Base-by-base conservation (phyloP, 2,797 vertebrate species). In the Sphaeramia orbicularis region DNA sequence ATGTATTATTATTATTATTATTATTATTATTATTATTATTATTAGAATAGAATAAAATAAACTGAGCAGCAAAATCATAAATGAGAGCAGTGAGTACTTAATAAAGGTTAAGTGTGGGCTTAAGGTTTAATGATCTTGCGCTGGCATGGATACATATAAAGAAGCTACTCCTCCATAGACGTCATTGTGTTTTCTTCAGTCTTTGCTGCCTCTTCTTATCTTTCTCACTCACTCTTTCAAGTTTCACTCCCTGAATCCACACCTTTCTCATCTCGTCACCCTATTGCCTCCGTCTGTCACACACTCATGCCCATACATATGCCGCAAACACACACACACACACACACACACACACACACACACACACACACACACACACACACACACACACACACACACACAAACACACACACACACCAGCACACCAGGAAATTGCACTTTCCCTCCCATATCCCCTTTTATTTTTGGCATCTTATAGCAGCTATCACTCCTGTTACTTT, bases 221-320 rank as follows among this genome's bases (percentile, higher is more conserved):
- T 24, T 66, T 70, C 61, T 55, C 59, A 51, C 65, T 65, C 55
- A 38, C 49, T 59, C 67, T 76, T 57, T 65, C 56, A 59, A 69
- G 52, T 77, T 69, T 67, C 53, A 16, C 32, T 78, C 70, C 61
- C 66, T 3, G 10, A 73, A 56, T 81, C 82, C 75, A 81, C 62
- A 50, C 72, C 73, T 85, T 87, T 88, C 83, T 83, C 83, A 80
- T 86, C 74, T 86, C 55, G 10, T 71, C 74, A 65, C 76, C 63
- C 67, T 53, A 37, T 74, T 87, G 67, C 70, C 65, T 78, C 78
- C 76, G 81, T 78, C 69, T 84, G 66, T 82, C 70, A 42, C 15
- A 4, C 54, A 56, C 19, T 5, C 58, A 19, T 11, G 21, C 54
- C 36, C 36, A 57, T 47, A 58, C 70, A 70, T 19, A 16, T 14